Conservation (phyloP, 2,888 invertebrate genomes). For the Adelphocoris suturalis region DNA sequence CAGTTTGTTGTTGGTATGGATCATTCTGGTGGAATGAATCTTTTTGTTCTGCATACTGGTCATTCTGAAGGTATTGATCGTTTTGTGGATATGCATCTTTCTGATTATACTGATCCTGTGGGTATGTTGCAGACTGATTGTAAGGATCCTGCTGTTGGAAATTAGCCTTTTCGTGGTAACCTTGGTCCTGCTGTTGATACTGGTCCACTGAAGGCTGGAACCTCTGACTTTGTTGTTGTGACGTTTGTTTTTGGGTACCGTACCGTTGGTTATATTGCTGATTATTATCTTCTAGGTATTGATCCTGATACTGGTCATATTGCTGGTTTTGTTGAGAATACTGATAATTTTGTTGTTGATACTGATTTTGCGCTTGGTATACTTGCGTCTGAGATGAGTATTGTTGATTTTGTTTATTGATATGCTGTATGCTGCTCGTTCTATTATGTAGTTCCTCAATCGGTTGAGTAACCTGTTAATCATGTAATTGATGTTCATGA, state of each 20-base stretch:
- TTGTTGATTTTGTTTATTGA: slow-evolving; percentile 76
- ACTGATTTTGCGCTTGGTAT: slow-evolving; percentile 76
- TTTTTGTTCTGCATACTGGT: slow-evolving; percentile 70
- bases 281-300: slow-evolving; percentile 62
- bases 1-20: slow-evolving; percentile 77
- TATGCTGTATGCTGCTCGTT: slow-evolving; percentile 73
- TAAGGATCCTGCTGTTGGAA: slow-evolving; percentile 33
- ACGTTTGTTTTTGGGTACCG: slow-evolving; percentile 48
- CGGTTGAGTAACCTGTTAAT: slow-evolving; percentile 56
- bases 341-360: slow-evolving; percentile 78
- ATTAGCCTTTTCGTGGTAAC: slow-evolving; percentile 29
- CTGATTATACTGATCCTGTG: slow-evolving; percentile 55
- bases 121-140: slow-evolving; percentile 26
- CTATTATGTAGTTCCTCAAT: slow-evolving; percentile 75
- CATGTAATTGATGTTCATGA: no score
- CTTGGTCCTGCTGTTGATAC: slow-evolving; percentile 51
- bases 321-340: slow-evolving; percentile 77
- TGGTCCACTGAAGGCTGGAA: slow-evolving; percentile 55
- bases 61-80: slow-evolving; percentile 51
- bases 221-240: slow-evolving; percentile 53
- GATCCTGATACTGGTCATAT: slow-evolving; percentile 63
- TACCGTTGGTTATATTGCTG: slow-evolving; percentile 66
- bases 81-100: slow-evolving; percentile 24
- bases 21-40: slow-evolving; percentile 74
- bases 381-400: slow-evolving; percentile 77